Evolutionary conservation across 2,113 vertebrate genomes (phyloP).

Genomic region (Eudorcas thomsonii): DNA sequence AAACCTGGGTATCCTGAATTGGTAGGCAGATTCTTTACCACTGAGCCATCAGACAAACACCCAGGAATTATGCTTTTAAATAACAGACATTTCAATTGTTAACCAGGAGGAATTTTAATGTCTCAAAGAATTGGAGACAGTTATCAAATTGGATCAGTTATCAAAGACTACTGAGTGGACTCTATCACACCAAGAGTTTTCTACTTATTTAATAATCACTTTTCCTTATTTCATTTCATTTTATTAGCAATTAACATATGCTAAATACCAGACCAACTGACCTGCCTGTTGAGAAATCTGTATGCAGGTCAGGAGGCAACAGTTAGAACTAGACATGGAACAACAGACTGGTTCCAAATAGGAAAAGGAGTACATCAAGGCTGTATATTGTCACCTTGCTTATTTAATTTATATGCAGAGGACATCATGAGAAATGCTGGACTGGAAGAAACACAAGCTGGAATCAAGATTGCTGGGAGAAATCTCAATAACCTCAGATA

Average conservation of each 20-base stretch:
- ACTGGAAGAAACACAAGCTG: no score
- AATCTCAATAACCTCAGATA: no score
- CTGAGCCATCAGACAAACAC: not conserved
- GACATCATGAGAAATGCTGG: no score
- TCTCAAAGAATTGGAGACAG: not conserved
- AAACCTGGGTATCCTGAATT: not conserved
- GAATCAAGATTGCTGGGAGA: no score
- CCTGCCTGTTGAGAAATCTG: no score
- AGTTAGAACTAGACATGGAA: no score
- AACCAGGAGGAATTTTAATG: not conserved
- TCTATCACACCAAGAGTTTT: not conserved
- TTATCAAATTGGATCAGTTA: not conserved
- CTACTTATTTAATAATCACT: not conserved
- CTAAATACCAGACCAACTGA: not conserved
- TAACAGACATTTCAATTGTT: not conserved
- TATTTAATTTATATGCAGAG: no score
- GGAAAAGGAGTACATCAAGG: no score
- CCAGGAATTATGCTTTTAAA: not conserved
- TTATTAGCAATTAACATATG: not conserved
- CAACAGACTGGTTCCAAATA: no score
- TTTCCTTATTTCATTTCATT: constrained; percentile 16
- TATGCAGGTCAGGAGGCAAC: no score
- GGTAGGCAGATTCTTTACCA: not conserved
- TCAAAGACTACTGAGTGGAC: not conserved
- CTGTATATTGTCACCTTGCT: no score